phyloP scores from a whole-genome alignment of 2,797 vertebrate species.

The Malacoraja senta region DNA sequence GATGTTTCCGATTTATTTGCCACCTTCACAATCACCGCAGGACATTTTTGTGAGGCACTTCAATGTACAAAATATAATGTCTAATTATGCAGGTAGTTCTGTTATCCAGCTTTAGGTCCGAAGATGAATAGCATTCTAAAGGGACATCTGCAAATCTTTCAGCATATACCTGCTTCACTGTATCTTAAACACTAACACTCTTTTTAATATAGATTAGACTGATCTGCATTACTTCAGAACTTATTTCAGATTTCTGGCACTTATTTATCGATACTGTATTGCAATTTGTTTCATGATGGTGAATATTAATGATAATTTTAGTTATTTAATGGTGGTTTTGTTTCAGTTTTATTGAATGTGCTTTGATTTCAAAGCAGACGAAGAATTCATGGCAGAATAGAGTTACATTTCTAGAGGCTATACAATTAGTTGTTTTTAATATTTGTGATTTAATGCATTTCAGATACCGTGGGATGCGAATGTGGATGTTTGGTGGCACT shows the following conservation, averaged over 20 bases:
- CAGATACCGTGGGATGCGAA: constrained; percentile 82
- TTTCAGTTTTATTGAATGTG: neutral
- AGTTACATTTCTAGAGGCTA: neutral
- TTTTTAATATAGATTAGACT: neutral
- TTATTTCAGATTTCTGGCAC: neutral
- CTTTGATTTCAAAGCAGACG: neutral
- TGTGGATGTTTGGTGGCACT: constrained; percentile 79
- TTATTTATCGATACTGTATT: neutral
- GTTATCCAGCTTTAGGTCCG: neutral
- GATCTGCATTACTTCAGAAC: neutral
- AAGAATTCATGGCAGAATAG: neutral
- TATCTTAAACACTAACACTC: neutral
- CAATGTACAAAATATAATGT: neutral
- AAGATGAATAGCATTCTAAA: neutral
- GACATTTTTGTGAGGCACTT: neutral
- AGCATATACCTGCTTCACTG: neutral
- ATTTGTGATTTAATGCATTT: constrained; percentile 21
- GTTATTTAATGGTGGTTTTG: neutral
- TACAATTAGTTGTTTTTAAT: neutral
- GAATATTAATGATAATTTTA: neutral
- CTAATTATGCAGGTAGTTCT: neutral
- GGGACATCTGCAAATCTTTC: neutral
- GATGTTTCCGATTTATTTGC: neutral
- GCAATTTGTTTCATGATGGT: neutral
- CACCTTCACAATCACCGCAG: neutral